phyloP scores from a whole-genome alignment of 2,113 vertebrate genomes.

The Axis porcinus region DNA sequence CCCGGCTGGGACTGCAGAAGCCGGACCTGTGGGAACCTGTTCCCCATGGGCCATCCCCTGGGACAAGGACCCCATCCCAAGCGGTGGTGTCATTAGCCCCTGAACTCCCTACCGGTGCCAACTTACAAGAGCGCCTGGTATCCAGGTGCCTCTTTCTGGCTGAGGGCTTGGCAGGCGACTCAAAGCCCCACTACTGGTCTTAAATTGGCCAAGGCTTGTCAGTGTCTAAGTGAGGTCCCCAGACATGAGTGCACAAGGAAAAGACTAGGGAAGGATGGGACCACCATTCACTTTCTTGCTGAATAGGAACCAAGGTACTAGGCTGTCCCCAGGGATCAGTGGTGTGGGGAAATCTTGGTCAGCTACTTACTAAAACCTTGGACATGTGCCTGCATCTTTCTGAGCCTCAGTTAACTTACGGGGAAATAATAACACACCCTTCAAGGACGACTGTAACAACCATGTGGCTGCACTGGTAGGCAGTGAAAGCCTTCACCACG shows the following conservation, averaged over 20 bases:
- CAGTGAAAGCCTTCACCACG: background rate
- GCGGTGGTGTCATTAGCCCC: background rate
- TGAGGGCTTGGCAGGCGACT: background rate
- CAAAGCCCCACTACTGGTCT: background rate
- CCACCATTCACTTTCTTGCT: background rate
- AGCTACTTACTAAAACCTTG: background rate
- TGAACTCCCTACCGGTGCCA: fast-evolving
- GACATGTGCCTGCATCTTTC: background rate
- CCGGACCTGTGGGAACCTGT: background rate
- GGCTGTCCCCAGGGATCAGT: too few relatives aligned
- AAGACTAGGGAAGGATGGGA: background rate
- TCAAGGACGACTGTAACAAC: background rate
- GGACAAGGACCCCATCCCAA: background rate
- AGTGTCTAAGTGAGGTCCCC: background rate
- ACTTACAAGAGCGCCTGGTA: background rate
- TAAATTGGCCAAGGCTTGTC: too few relatives aligned
- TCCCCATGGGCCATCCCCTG: background rate
- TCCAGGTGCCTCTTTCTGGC: background rate
- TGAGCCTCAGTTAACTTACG: background rate
- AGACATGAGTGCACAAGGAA: background rate
- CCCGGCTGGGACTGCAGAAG: background rate
- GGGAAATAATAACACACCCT: background rate
- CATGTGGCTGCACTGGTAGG: background rate
- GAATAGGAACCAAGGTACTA: background rate
- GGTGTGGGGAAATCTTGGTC: background rate